A percentile compares a stretch with the other conserved stretches of the same genome.
These are phyloP conservation scores for Zaprionus gabonicus DNA, from an alignment of 1,140 invertebrate genomes.

Conservation along the genomic window DNA sequence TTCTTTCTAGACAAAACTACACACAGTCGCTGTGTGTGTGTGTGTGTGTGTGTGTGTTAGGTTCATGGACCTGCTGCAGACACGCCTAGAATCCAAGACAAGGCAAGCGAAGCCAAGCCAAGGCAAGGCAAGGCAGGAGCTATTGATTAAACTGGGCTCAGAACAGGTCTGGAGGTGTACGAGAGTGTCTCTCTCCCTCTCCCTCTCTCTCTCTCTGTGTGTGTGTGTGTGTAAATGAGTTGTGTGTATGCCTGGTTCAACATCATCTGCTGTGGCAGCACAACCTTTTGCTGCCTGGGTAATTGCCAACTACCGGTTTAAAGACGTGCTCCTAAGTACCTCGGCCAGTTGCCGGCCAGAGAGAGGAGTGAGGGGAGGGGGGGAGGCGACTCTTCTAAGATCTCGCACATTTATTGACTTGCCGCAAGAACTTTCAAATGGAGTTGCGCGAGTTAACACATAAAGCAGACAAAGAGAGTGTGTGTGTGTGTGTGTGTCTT, in stretches of 20 bases:
- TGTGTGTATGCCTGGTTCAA: conserved; percentile 65
- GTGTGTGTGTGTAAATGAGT: conserved; percentile 30
- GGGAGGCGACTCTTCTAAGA: conserved; percentile 14
- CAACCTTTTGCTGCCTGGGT: conserved; percentile 55
- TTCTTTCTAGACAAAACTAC: conserved; percentile 22
- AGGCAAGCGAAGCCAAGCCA: conserved; percentile 44
- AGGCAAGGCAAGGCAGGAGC: conserved; percentile 48
- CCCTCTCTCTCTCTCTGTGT: neutral
- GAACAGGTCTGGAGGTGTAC: conserved; percentile 66
- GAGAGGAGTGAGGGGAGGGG: neutral
- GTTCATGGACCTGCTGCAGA: conserved; percentile 79
- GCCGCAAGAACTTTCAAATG: conserved; percentile 48
- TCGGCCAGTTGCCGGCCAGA: neutral
- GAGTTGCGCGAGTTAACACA: conserved; percentile 25
- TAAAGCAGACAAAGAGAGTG: neutral
- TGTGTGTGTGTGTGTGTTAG: conserved; percentile 62
- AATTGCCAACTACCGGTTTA: conserved; percentile 77
- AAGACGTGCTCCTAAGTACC: conserved; percentile 49
- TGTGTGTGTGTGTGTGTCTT: neutral
- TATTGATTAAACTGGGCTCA: conserved; percentile 80
- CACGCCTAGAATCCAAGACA: conserved; percentile 75
- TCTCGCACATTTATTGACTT: conserved; percentile 47
- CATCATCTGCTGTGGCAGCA: conserved; percentile 51
- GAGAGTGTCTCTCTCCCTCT: neutral
- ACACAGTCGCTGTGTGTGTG: conserved; percentile 32